These are phyloP conservation scores for Octodonta nipae DNA, from an alignment of 2,888 invertebrate genomes.

Conservation along the genomic window DNA sequence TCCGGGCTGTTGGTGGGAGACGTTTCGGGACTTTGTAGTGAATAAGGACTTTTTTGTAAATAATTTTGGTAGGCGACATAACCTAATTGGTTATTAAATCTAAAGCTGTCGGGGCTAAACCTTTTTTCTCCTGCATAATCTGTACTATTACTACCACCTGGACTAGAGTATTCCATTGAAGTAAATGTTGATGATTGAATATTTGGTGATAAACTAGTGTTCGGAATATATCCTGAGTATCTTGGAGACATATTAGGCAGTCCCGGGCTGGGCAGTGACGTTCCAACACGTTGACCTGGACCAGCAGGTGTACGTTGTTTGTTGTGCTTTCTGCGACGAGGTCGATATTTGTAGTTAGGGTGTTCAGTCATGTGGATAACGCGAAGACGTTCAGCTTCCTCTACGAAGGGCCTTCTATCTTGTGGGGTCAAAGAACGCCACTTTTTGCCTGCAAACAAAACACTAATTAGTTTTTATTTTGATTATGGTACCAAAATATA, in stretches of 20 bases:
- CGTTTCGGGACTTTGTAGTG: conserved; percentile 67
- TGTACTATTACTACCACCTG: conserved; percentile 18
- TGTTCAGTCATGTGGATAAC: conserved; percentile 97
- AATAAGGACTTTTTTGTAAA: conserved; percentile 32
- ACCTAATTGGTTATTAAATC: conserved; percentile 27
- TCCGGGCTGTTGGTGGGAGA: conserved; percentile 75
- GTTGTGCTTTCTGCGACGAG: conserved; percentile 81
- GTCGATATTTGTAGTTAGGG: conserved; percentile 94
- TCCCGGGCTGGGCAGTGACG: conserved; percentile 40
- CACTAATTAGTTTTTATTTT: too few relatives aligned
- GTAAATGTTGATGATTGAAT: conserved; percentile 38
- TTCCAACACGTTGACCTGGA: conserved; percentile 44
- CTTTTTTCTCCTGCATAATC: conserved; percentile 18
- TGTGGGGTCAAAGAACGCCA: conserved; percentile 91
- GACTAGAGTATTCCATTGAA: conserved; percentile 26
- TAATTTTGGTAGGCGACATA: conserved; percentile 29
- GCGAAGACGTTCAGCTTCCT: conserved; percentile 87
- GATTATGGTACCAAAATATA: too few relatives aligned
- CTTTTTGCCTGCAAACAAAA: conserved; percentile 70
- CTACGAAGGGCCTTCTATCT: conserved; percentile 89
- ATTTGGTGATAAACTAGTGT: conserved; percentile 32
- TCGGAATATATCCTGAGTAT: conserved; percentile 42
- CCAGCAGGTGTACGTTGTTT: conserved; percentile 59
- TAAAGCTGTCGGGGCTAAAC: conserved; percentile 31
- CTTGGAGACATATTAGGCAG: too few relatives aligned